A percentile compares a stretch with the other conserved stretches of the same genome.
Evolutionary conservation across 2,888 invertebrate genomes (phyloP).

Genomic region (Bellardia bayeri): DNA sequence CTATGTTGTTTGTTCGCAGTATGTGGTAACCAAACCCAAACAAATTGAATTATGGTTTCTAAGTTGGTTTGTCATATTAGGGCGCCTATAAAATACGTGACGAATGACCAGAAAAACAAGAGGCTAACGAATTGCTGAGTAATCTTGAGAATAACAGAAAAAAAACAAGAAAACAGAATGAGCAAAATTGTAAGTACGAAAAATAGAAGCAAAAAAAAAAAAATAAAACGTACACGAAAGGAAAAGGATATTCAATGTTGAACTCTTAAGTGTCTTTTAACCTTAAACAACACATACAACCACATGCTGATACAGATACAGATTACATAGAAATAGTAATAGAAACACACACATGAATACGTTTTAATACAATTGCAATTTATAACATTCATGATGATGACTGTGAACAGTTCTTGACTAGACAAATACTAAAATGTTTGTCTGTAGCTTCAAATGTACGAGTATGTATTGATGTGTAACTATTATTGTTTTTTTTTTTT

Average conservation of each 20-base stretch:
- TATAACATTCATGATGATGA: slow-evolving; percentile 35
- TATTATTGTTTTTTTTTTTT: background rate
- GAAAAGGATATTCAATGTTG: slow-evolving; percentile 65
- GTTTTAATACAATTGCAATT: slow-evolving; percentile 36
- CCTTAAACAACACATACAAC: slow-evolving; percentile 38
- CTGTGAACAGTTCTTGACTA: slow-evolving; percentile 49
- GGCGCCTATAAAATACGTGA: slow-evolving; percentile 75
- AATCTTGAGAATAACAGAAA: slow-evolving; percentile 50
- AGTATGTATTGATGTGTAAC: background rate
- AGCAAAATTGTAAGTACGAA: slow-evolving; percentile 12
- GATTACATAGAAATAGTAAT: background rate
- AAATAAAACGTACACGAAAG: slow-evolving; percentile 47
- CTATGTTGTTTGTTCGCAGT: slow-evolving; percentile 52
- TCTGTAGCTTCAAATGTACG: background rate
- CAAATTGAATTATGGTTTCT: slow-evolving; percentile 75
- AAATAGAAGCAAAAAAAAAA: slow-evolving; percentile 8
- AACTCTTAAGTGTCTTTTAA: slow-evolving; percentile 66
- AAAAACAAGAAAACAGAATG: slow-evolving; percentile 12
- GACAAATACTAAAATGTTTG: slow-evolving; percentile 44
- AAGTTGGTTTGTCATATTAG: slow-evolving; percentile 75
- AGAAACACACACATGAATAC: slow-evolving; percentile 2
- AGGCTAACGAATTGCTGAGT: slow-evolving; percentile 71
- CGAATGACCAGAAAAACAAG: slow-evolving; percentile 75
- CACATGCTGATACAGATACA: background rate
- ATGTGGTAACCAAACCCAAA: slow-evolving; percentile 73